Base-by-base conservation (phyloP, 1,140 invertebrate species). In the Lamellibrachia luymesi region DNA sequence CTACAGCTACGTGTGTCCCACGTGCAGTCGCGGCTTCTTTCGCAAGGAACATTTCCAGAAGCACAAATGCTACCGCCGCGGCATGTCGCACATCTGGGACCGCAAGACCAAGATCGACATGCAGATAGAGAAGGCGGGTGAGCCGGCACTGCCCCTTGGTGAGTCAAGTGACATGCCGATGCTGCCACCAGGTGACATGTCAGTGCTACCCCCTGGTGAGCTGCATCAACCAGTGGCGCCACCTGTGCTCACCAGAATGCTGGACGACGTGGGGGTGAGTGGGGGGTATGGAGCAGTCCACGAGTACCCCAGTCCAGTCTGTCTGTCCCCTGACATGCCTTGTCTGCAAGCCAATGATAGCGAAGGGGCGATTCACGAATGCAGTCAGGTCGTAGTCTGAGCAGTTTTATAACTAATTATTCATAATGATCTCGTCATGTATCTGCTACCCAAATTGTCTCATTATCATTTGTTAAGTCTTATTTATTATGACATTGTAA, bases 21-120 rank as follows among this genome's bases (percentile, higher is more conserved):
- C 92, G 51, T 93, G 93, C 90, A 51, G 52, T 13, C 92, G 93
- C 50, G 93, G 93, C 51, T 93, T 93, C 92, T 93, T 93, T 92
- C 92, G 93, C 27, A 93, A 90, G 51, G 93, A 93, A 51, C 93
- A 93, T 90, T 93, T 93, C 92, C 93, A 93, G 92, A 93, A 93
- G 92, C 93, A 93, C 92, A 93, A 93, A 80, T 92, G 92, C 51
- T 10, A 64, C 92, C 91, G 93, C 6, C 50, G 80, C n/a, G 80
- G 93, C 56, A 93, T 93, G 93, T 93, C 93, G 2, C 51, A 52
- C 51, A 92, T 92, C 91, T 93, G 93, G 51, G 91, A 92, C 91
- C 50, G 93, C 50, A 92, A 92, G 91, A 93, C 93, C 2, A 93
- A 93, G 93, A 50, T 93, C 27, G 93, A 93, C 89, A 93, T 93